Evolutionary conservation across 2,113 vertebrate species (phyloP).

Genomic region (human): DNA sequence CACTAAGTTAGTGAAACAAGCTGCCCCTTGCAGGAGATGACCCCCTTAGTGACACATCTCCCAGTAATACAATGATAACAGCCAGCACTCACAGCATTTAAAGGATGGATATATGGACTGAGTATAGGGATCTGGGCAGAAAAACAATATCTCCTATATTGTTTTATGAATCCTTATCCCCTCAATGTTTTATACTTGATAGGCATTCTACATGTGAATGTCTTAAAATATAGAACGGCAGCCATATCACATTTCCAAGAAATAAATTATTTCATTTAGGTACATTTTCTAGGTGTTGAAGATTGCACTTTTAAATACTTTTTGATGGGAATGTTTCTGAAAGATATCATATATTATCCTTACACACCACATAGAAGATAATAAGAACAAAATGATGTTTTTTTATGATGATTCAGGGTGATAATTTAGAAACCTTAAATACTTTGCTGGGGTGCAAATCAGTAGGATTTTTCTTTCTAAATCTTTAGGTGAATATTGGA

Average conservation of each 20-base stretch:
- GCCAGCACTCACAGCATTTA: not conserved
- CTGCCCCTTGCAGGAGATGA: not conserved
- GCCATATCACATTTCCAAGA: not conserved
- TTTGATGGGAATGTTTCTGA: slow-evolving; percentile 39
- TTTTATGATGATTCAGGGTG: slow-evolving; percentile 10
- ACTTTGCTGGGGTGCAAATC: not conserved
- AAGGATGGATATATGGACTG: not conserved
- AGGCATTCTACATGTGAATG: not conserved
- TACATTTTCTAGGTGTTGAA: slow-evolving; percentile 16
- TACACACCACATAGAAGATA: not conserved
- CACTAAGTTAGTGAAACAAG: not conserved
- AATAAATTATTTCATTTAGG: slow-evolving; percentile 4
- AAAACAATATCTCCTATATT: not conserved
- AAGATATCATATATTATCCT: not conserved
- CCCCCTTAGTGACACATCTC: not conserved
- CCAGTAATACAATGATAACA: not conserved
- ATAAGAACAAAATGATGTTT: slow-evolving; percentile 23
- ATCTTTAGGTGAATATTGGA: not conserved
- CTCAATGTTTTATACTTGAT: not conserved
- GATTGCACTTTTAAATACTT: not conserved
- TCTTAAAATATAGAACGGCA: not conserved
- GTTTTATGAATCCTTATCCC: not conserved
- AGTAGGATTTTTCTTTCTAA: slow-evolving; percentile 31
- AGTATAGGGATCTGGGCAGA: not conserved
- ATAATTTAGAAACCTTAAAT: slow-evolving; percentile 32